Conservation (phyloP, 2,113 vertebrate species). For the Bothrops jararaca region DNA sequence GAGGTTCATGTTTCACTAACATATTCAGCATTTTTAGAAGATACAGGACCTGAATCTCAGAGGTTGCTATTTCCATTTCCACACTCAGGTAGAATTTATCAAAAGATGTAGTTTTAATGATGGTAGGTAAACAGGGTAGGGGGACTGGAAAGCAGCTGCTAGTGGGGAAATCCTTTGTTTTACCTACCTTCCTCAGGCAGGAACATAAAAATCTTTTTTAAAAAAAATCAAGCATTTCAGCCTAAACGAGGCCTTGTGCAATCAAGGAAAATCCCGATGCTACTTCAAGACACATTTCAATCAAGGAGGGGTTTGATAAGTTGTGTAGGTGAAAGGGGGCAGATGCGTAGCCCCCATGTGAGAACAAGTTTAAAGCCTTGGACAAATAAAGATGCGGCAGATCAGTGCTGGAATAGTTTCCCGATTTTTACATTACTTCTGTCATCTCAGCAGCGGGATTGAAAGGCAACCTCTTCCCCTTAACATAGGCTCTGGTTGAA, state of each 20-base stretch:
- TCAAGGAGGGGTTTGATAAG: neutral
- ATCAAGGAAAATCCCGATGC: neutral
- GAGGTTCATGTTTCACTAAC: neutral
- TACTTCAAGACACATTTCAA: neutral
- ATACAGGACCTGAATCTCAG: too few species aligned
- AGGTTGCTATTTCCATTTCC: neutral
- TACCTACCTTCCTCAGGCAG: neutral
- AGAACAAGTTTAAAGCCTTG: neutral
- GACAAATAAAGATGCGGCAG: neutral
- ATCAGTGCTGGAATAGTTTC: neutral
- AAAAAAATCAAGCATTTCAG: neutral
- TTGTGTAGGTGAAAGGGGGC: neutral
- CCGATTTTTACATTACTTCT: neutral
- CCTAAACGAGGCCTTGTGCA: neutral
- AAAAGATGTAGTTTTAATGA: neutral
- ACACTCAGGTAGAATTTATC: neutral
- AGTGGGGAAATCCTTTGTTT: neutral
- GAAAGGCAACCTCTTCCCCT: neutral
- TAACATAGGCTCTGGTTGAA: neutral
- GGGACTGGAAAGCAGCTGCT: neutral
- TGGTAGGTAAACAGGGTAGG: neutral
- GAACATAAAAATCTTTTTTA: neutral
- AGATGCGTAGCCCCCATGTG: too few species aligned
- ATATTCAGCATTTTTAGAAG: neutral
- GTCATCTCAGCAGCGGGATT: neutral